These are phyloP conservation scores for Ceriagrion tenellum DNA, from an alignment of 2,888 invertebrate genomes.

Conservation along the genomic window DNA sequence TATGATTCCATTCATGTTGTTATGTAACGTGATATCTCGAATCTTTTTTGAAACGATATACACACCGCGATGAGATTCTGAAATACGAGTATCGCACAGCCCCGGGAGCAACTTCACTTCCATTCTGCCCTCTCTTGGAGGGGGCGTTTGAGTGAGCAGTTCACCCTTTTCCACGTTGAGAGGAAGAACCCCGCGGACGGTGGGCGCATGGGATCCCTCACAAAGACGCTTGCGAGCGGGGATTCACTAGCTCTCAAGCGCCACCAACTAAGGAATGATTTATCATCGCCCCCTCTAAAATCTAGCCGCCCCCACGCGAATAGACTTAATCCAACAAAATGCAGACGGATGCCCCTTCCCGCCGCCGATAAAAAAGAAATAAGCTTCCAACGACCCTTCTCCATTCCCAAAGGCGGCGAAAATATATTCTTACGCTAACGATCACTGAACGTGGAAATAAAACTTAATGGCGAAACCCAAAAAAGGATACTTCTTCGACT, in stretches of 20 bases:
- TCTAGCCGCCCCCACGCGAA: not conserved
- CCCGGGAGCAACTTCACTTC: too few species aligned
- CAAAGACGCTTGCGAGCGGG: not conserved
- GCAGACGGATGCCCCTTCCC: not conserved
- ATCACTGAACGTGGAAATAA: not conserved
- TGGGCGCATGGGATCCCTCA: not conserved
- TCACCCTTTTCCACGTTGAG: not conserved
- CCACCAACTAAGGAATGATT: not conserved
- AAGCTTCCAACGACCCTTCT: not conserved
- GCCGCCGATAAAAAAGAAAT: not conserved
- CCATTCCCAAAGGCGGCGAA: not conserved
- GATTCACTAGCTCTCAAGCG: not conserved
- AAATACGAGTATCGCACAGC: too few species aligned
- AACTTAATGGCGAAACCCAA: not conserved
- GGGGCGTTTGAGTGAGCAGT: not conserved
- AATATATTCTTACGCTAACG: not conserved
- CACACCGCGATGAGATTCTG: too few species aligned
- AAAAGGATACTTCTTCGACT: too few species aligned
- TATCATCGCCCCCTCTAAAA: conserved; percentile 1
- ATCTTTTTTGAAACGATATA: too few species aligned
- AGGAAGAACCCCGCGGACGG: too few species aligned
- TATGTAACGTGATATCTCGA: too few species aligned
- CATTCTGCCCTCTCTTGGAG: too few species aligned
- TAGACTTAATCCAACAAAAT: conserved; percentile 1
- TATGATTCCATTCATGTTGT: too few species aligned